phyloP scores from a whole-genome alignment of 2,113 vertebrate species.

The Xenus cinereus region DNA sequence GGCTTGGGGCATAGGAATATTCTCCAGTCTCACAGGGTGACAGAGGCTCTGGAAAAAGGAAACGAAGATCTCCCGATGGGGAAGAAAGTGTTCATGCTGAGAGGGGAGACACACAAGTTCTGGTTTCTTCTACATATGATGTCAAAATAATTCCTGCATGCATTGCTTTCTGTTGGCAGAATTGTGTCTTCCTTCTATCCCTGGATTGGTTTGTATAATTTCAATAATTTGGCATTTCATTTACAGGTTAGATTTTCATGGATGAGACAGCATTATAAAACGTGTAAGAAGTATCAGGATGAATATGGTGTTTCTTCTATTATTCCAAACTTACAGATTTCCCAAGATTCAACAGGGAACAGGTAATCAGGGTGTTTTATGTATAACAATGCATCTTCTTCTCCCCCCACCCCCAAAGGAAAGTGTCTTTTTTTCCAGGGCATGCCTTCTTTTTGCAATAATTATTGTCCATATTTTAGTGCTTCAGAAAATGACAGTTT shows the following conservation, averaged over 20 bases:
- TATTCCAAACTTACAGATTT: slow-evolving; percentile 78
- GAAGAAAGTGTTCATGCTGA: neutral
- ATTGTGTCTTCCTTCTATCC: neutral
- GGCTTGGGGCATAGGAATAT: neutral
- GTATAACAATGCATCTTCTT: neutral
- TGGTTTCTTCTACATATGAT: neutral
- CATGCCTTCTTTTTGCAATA: neutral
- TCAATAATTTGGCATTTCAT: slow-evolving; percentile 67
- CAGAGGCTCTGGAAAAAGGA: neutral
- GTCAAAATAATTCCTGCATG: neutral
- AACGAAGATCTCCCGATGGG: neutral
- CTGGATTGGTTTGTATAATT: slow-evolving; percentile 3
- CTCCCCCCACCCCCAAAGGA: neutral
- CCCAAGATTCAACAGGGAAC: slow-evolving; percentile 77
- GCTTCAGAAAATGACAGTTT: neutral
- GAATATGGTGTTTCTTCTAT: slow-evolving; percentile 78
- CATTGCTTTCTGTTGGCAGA: slow-evolving; percentile 7
- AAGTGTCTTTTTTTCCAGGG: slow-evolving; percentile 2
- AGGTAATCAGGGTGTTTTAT: slow-evolving; percentile 71
- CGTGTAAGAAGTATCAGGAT: slow-evolving; percentile 83
- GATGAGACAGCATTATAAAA: slow-evolving; percentile 85
- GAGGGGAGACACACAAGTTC: neutral
- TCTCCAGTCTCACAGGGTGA: neutral
- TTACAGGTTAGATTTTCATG: slow-evolving; percentile 81
- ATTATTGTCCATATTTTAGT: neutral